These are phyloP conservation scores for Brenthis ino DNA, from an alignment of 2,888 invertebrate species.

Conservation along the genomic window DNA sequence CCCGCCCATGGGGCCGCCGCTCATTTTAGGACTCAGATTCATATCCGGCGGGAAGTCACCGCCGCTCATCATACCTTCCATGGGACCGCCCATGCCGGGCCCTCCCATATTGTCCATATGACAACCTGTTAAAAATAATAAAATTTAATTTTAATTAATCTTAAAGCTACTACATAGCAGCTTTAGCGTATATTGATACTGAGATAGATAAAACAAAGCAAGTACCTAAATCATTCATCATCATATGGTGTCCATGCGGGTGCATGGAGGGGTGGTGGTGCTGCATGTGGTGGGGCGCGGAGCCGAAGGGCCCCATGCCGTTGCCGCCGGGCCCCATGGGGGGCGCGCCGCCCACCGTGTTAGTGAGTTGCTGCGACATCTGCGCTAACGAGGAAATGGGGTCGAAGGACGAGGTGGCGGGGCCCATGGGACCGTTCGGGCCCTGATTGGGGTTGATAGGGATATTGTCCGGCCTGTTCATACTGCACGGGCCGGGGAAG, in stretches of 20 bases:
- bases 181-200: background rate
- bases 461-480: conserved; percentile 75
- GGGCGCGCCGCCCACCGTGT: conserved; percentile 82
- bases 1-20: conserved; percentile 78
- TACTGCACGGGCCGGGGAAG: conserved; percentile 78
- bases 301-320: conserved; percentile 69
- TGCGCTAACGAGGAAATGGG: conserved; percentile 96
- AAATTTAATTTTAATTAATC: background rate
- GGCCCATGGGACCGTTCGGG: conserved; percentile 82
- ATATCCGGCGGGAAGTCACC: conserved; percentile 78
- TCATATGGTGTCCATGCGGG: conserved; percentile 77
- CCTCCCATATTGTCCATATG: conserved; percentile 80
- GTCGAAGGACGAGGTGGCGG: conserved; percentile 87
- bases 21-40: conserved; percentile 86
- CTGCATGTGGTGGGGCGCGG: conserved; percentile 74
- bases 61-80: conserved; percentile 80
- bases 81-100: conserved; percentile 78
- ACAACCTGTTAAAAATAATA: conserved; percentile 58
- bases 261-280: conserved; percentile 73
- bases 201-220: background rate
- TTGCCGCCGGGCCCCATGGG: conserved; percentile 67
- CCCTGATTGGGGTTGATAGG: conserved; percentile 78
- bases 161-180: background rate
- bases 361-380: conserved; percentile 96
- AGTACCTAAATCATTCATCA: conserved; percentile 79